These are phyloP conservation scores for Chrysotoxum bicinctum DNA, from an alignment of 2,888 invertebrate genomes.

Conservation along the genomic window DNA sequence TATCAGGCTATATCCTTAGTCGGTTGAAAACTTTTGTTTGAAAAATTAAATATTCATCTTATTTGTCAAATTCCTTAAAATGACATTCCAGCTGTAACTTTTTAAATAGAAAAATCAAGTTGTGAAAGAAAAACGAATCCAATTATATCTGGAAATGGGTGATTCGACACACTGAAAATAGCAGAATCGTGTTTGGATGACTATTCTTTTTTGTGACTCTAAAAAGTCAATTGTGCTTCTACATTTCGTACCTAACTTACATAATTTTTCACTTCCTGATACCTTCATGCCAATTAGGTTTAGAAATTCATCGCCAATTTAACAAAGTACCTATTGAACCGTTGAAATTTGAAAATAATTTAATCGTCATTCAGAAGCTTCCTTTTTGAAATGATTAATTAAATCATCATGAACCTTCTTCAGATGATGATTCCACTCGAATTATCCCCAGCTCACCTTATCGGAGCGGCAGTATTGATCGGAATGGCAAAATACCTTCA, in stretches of 20 bases:
- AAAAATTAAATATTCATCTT: no score
- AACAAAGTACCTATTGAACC: slow-evolving; percentile 35
- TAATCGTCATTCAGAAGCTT: slow-evolving; percentile 25
- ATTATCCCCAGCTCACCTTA: neutral
- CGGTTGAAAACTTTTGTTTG: neutral
- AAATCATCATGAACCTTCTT: slow-evolving; percentile 12
- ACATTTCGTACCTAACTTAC: neutral
- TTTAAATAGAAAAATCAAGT: neutral
- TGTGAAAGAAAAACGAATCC: neutral
- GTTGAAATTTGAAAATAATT: slow-evolving; percentile 41
- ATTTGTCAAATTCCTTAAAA: neutral
- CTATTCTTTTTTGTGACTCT: neutral
- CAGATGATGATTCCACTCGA: neutral
- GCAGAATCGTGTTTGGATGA: neutral
- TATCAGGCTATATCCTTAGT: neutral
- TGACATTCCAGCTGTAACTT: neutral
- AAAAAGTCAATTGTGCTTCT: neutral
- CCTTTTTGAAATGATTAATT: slow-evolving; percentile 32
- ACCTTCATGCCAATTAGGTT: slow-evolving; percentile 13
- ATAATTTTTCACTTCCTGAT: slow-evolving; percentile 2
- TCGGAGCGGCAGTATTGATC: neutral
- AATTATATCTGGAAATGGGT: neutral
- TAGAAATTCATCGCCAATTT: slow-evolving; percentile 30
- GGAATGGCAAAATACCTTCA: neutral
- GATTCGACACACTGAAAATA: neutral